Evolutionary conservation across 2,888 invertebrate species (phyloP), one percentile per base, ranked within the genome.

Genomic region (Chorisops tibialis): DNA sequence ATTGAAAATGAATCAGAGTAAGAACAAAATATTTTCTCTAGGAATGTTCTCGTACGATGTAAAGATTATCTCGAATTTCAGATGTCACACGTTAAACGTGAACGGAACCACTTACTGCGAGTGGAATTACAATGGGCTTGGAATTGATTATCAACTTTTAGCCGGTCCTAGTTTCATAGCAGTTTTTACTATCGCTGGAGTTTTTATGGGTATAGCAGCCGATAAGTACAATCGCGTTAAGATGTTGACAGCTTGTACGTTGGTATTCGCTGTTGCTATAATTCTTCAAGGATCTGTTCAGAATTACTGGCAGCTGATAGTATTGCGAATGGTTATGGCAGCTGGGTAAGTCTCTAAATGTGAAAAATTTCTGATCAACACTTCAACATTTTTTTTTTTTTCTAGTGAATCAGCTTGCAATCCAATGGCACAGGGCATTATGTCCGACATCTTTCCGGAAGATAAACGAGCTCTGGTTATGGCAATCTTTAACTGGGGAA

Each of bases 401-500:
- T 74, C 54, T 69, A 85, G 92, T 2, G 93, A 93, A 74, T 88
- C 92, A 1, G 93, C 91, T 1, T 91, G 92, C 75, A 93, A 93
- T 79, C 93, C 93, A 0, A 76, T 93, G 62, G 89, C 91, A 0
- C 92, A 92, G 0, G 93, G 93, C 5, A 86, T 92, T 49, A 81
- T 92, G 63, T 88, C 90, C 0, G 91, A 92, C 72, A 84, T 91
- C 70, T 91, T 91, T 73, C 85, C 87, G 0, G 90, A 90, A 73
- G 82, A 85, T 65, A 89, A 92, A 71, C 83, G 95, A 61, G 95
- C 92, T 1, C 78, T 94, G 43, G 95, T 94, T 12, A 87, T 95
- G 82, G 93, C 94, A 1, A 86, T 96, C 65, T 95, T 95, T 81
- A 95, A 95, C 78, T 95, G 94, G 94, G 95, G 96, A 11, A 94